phyloP scores from a whole-genome alignment of 2,113 vertebrate species.

The Ciconia stormi region DNA sequence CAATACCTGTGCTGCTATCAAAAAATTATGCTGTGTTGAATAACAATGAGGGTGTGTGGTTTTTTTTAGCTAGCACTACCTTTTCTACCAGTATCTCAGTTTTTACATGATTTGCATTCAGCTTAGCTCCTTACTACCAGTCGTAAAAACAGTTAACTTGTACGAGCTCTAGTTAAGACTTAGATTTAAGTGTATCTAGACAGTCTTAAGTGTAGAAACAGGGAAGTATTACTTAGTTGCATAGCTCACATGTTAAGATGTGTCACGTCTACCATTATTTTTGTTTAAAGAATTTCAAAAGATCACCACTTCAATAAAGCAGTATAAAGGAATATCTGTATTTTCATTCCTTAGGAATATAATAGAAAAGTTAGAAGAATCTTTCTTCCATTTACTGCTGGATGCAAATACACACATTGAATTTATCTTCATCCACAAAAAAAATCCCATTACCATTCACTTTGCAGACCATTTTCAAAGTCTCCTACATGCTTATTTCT shows the following conservation, averaged over 20 bases:
- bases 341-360: not conserved
- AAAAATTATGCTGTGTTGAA: not conserved
- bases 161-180: not conserved
- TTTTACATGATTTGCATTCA: not conserved
- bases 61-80: not conserved
- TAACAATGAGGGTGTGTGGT: not conserved
- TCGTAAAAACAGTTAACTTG: not conserved
- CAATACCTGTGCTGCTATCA: not conserved
- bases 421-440: not conserved
- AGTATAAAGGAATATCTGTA: not conserved
- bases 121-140: not conserved
- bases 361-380: not conserved
- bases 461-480: not conserved
- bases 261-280: not conserved
- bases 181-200: no score
- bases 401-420: not conserved
- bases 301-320: not conserved
- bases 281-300: not conserved
- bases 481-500: not conserved
- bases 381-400: not conserved
- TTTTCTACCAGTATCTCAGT: not conserved
- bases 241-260: not conserved
- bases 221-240: not conserved
- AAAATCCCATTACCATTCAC: not conserved
- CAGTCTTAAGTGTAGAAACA: not conserved